Evolutionary conservation across 1,140 invertebrate genomes (phyloP).

Genomic region (Bradysia coprophila): DNA sequence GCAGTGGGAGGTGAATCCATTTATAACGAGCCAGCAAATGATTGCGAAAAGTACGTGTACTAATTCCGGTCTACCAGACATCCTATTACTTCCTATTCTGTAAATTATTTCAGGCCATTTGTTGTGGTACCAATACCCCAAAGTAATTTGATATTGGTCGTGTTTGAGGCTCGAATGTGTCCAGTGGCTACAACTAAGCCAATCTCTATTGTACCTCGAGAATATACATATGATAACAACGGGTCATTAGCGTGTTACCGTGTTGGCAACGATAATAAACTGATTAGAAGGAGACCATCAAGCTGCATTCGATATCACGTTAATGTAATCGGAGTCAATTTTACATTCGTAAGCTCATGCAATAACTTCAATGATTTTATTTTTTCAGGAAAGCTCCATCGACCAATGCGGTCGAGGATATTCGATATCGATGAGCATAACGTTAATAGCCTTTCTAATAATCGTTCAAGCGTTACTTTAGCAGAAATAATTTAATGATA

Average conservation of each 20-base stretch:
- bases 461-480: too few relatives aligned
- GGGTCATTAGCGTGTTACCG: conserved; percentile 42
- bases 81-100: conserved; percentile 4
- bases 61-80: not conserved
- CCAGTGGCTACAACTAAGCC: conserved; percentile 25
- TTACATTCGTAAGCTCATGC: not conserved
- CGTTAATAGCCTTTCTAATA: not conserved
- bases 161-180: conserved; percentile 56
- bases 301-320: conserved; percentile 50
- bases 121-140: conserved; percentile 61
- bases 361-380: conserved; percentile 2
- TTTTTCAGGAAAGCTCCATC: conserved; percentile 27
- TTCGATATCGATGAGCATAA: not conserved
- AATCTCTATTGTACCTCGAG: conserved; percentile 38
- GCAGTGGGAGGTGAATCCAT: conserved; percentile 17
- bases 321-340: conserved; percentile 38
- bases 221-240: conserved; percentile 27
- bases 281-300: conserved; percentile 37
- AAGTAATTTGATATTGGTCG: conserved; percentile 69
- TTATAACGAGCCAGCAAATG: conserved; percentile 19
- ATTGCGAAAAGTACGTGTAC: conserved; percentile 15
- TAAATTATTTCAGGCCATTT: conserved; percentile 40
- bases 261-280: conserved; percentile 28
- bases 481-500: too few relatives aligned
- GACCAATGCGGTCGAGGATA: conserved; percentile 26